A percentile compares a stretch with the other conserved stretches of the same genome.
These are phyloP conservation scores for Caradrina clavipalpis DNA, from an alignment of 2,888 invertebrate species.

Conservation along the genomic window DNA sequence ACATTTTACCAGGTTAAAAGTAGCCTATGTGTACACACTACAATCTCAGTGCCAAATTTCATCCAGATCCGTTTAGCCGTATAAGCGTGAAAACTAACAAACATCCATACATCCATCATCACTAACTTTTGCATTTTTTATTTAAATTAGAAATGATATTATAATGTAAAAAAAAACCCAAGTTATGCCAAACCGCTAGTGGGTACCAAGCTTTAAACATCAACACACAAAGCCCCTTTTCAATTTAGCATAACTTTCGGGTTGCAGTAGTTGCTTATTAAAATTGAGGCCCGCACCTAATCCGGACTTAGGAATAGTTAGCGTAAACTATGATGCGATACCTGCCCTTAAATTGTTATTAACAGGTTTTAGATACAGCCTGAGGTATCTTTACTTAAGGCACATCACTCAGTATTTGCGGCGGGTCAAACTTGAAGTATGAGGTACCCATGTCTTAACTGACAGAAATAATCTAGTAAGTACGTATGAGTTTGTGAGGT, in stretches of 20 bases:
- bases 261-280: constrained; percentile 77
- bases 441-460: constrained; percentile 22
- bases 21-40: too few relatives aligned
- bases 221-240: constrained; percentile 71
- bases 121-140: too few relatives aligned
- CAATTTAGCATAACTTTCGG: constrained; percentile 81
- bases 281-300: constrained; percentile 71
- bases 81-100: too few relatives aligned
- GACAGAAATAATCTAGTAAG: constrained; percentile 37
- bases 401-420: neutral
- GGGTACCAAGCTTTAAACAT: constrained; percentile 40
- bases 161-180: too few relatives aligned
- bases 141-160: too few relatives aligned
- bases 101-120: too few relatives aligned
- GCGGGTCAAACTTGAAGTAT: constrained; percentile 35
- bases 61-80: too few relatives aligned
- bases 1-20: too few relatives aligned
- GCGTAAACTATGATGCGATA: constrained; percentile 36
- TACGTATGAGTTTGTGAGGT: constrained; percentile 17
- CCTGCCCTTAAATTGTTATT: constrained; percentile 47
- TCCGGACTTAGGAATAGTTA: constrained; percentile 71
- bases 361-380: constrained; percentile 42
- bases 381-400: constrained; percentile 3
- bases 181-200: neutral
- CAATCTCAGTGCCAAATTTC: too few relatives aligned